A percentile compares a stretch with the other conserved stretches of the same genome.
These are phyloP conservation scores for Delichon dasypus DNA, from an alignment of 2,797 vertebrate species.

Conservation along the genomic window DNA sequence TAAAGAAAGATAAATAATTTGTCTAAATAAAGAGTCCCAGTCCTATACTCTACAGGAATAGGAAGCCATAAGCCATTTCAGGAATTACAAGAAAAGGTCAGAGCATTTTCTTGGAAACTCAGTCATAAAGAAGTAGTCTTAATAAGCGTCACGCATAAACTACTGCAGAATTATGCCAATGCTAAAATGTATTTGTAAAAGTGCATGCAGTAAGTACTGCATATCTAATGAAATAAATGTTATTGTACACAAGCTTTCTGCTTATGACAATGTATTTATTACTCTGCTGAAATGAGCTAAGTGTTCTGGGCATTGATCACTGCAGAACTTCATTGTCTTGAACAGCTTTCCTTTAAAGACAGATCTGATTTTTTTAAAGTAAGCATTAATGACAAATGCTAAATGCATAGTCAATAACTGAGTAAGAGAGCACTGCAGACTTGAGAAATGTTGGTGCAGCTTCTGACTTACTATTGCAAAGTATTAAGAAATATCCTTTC, in stretches of 20 bases:
- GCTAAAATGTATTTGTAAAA: conserved; percentile 47
- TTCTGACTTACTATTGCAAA: not conserved
- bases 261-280: conserved; percentile 55
- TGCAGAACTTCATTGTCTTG: conserved; percentile 56
- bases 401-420: conserved; percentile 22
- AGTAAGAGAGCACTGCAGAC: not conserved
- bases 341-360: conserved; percentile 44
- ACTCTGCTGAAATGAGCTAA: conserved; percentile 40
- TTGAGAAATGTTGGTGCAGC: not conserved
- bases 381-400: conserved; percentile 36
- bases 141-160: conserved; percentile 54
- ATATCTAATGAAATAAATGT: conserved; percentile 64
- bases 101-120: conserved; percentile 59
- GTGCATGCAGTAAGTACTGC: conserved; percentile 46
- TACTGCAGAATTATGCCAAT: conserved; percentile 50
- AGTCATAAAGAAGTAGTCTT: conserved; percentile 15
- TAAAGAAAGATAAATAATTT: conserved; percentile 67
- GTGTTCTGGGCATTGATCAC: conserved; percentile 60
- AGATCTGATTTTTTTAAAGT: conserved; percentile 46
- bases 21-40: conserved; percentile 45
- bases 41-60: conserved; percentile 42
- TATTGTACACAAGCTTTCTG: conserved; percentile 17
- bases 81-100: conserved; percentile 60
- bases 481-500: not conserved
- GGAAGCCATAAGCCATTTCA: conserved; percentile 35